These are phyloP conservation scores for Folsomia manolachei DNA, from an alignment of 2,888 invertebrate species.

Conservation along the genomic window DNA sequence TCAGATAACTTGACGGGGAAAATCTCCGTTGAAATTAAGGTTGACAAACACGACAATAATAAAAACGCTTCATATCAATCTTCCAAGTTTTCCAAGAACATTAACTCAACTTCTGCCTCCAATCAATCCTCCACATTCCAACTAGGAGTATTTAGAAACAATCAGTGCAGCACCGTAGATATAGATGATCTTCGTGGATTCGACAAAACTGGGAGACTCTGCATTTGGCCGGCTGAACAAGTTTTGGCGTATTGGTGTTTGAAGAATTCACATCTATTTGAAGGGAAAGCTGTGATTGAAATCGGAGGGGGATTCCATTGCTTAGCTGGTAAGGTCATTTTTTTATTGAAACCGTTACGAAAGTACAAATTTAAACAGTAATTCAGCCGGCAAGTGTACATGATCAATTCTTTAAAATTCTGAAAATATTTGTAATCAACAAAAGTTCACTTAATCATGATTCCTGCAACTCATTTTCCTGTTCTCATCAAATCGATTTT, in stretches of 20 bases:
- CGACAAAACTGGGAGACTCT: slow-evolving; percentile 36
- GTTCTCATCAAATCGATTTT: too few relatives aligned
- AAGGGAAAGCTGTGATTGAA: slow-evolving; percentile 31
- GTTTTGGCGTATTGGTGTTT: slow-evolving; percentile 30
- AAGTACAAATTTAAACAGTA: too few relatives aligned
- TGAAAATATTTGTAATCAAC: too few relatives aligned
- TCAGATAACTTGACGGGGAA: slow-evolving; percentile 16
- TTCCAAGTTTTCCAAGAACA: neutral
- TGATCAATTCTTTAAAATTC: too few relatives aligned
- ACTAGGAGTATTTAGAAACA: neutral
- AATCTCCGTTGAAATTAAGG: neutral
- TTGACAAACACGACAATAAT: neutral
- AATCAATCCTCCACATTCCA: neutral
- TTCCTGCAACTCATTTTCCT: too few relatives aligned
- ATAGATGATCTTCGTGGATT: slow-evolving; percentile 30
- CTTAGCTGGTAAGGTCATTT: too few relatives aligned
- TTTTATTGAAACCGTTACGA: too few relatives aligned
- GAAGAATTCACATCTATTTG: slow-evolving; percentile 16
- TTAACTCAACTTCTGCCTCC: neutral
- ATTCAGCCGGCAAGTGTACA: too few relatives aligned
- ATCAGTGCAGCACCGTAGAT: slow-evolving; percentile 11
- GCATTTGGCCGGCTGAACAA: slow-evolving; percentile 40
- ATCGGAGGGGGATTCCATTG: slow-evolving; percentile 39
- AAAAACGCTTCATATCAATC: neutral
- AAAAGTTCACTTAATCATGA: too few relatives aligned